These are phyloP conservation scores for Brachionus rotundiformis DNA, from an alignment of 1,140 invertebrate species.

Conservation along the genomic window DNA sequence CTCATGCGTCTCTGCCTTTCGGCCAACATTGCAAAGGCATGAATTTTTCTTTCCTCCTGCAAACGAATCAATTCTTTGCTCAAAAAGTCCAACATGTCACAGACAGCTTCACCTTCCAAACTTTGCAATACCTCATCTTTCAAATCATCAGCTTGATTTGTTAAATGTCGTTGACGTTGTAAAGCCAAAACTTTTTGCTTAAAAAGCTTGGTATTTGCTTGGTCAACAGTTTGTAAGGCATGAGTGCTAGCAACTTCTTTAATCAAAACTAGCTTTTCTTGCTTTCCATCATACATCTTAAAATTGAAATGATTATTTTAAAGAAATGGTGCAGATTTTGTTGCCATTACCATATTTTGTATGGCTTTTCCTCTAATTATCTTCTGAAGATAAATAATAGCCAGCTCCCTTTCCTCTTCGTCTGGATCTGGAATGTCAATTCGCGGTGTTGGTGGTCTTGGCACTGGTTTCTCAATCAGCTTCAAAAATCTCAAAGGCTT, in stretches of 20 bases:
- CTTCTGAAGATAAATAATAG: constrained; percentile 70
- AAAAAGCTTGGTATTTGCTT: constrained; percentile 62
- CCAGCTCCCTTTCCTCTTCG: constrained; percentile 68
- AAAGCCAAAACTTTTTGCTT: constrained; percentile 64
- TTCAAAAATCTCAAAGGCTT: constrained; percentile 63
- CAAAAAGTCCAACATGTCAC: constrained; percentile 72
- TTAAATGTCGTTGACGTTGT: constrained; percentile 61
- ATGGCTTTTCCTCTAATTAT: constrained; percentile 71
- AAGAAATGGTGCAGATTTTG: no score
- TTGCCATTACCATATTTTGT: constrained; percentile 72
- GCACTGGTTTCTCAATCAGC: constrained; percentile 65
- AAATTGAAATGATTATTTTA: no score
- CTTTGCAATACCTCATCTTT: constrained; percentile 57
- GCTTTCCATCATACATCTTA: constrained; percentile 73
- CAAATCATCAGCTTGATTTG: constrained; percentile 56
- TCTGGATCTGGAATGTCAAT: constrained; percentile 65
- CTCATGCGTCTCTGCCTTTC: constrained; percentile 71
- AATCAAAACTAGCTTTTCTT: constrained; percentile 71
- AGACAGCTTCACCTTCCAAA: constrained; percentile 69
- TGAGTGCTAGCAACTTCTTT: constrained; percentile 71
- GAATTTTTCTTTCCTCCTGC: constrained; percentile 72
- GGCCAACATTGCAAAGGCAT: constrained; percentile 71
- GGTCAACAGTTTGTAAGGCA: constrained; percentile 67
- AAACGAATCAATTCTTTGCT: constrained; percentile 74
- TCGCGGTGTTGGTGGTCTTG: constrained; percentile 67